Conservation (phyloP, 1,140 invertebrate species). For the Heliconius hermathena region DNA sequence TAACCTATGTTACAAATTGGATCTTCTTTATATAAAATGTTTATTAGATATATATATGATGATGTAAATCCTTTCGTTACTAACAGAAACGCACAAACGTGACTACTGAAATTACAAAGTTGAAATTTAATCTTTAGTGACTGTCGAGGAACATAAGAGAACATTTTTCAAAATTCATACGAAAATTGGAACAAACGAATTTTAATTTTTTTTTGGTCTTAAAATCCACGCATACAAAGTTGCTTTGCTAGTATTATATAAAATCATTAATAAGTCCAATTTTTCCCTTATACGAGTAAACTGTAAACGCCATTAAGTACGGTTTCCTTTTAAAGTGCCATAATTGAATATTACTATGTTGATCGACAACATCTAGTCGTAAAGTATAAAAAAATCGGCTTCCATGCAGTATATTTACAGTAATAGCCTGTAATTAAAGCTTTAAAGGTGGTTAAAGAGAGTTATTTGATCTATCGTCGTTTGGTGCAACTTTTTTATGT, state of each 20-base stretch:
- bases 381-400: background rate
- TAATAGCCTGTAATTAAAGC: background rate
- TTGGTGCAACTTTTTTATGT: background rate
- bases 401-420: background rate
- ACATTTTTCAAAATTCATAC: too few species aligned
- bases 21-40: too few species aligned
- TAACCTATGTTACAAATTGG: too few species aligned
- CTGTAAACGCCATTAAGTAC: background rate
- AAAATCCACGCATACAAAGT: too few species aligned
- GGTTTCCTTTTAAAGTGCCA: background rate
- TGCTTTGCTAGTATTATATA: background rate
- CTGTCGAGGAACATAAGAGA: too few species aligned
- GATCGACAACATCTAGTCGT: background rate
- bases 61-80: too few species aligned
- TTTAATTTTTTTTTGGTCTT: too few species aligned
- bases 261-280: background rate
- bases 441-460: background rate
- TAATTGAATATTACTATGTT: slow-evolving; percentile 14
- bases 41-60: too few species aligned
- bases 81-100: too few species aligned
- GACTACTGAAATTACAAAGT: too few species aligned
- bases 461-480: slow-evolving; percentile 1
- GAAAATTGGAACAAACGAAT: too few species aligned
- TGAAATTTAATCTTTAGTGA: too few species aligned
- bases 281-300: background rate